Evolutionary conservation across 64 coral and sea anemone species (phyloP).

Genomic region (Stichodactyla mertensii): DNA sequence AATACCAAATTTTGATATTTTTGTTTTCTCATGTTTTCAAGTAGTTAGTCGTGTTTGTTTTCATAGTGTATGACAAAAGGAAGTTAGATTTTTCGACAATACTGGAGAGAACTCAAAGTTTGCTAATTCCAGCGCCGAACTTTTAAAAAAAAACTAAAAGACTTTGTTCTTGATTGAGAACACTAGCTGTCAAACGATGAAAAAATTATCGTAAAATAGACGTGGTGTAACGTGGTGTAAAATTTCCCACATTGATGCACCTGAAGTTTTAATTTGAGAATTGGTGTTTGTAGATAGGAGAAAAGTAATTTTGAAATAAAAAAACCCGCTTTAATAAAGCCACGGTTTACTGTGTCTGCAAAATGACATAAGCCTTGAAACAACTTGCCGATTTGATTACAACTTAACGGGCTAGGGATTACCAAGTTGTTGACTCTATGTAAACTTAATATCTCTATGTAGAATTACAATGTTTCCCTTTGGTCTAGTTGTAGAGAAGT

Average conservation of each 20-base stretch:
- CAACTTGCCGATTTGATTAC: constrained; percentile 31
- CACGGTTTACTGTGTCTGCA: neutral
- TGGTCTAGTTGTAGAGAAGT: too few relatives aligned
- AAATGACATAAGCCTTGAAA: neutral
- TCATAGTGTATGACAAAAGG: neutral
- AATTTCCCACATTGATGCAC: constrained; percentile 15
- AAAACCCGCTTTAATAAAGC: constrained; percentile 18
- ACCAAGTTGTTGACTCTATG: constrained; percentile 25
- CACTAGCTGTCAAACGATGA: neutral
- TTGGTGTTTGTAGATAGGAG: constrained; percentile 47
- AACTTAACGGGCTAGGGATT: constrained; percentile 46
- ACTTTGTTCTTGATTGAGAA: neutral
- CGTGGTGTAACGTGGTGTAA: neutral
- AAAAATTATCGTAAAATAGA: neutral
- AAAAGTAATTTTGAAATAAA: constrained; percentile 74
- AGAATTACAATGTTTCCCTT: neutral
- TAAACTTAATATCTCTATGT: constrained; percentile 22
- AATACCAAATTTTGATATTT: constrained; percentile 24
- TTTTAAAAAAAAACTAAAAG: neutral
- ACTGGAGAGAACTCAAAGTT: constrained; percentile 5
- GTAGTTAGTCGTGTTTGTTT: neutral
- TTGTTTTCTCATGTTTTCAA: neutral
- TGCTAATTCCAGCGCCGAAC: neutral
- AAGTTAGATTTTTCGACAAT: constrained; percentile 13
- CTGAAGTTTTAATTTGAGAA: constrained; percentile 31